Base-by-base conservation (phyloP, 1,140 invertebrate genomes). In the Aradophagus sp. region DNA sequence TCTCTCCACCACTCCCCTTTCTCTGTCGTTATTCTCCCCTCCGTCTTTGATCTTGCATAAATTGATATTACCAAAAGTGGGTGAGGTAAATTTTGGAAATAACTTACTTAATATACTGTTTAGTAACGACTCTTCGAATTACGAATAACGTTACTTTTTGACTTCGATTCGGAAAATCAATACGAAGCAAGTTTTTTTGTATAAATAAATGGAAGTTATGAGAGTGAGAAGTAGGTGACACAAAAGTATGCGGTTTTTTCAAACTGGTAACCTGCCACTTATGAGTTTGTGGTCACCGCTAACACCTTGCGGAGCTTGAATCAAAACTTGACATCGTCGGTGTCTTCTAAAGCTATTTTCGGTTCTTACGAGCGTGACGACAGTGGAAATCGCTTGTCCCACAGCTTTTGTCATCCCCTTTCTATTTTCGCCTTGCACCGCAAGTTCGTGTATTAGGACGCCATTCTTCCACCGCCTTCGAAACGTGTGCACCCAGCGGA, bases 271-370 rank as follows among this genome's bases (percentile, higher is more conserved):
- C 56, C 56, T 61, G 56, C 56, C 27, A 35, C 45, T 36, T 34
- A 61, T 42, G 56, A 74, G 73, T 61, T 74, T 68, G 59, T 66
- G 62, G 66, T 62, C 67, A 73, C 74, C 62, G 73, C 75, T 76
- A 76, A 79, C 79, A 81, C 79, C 79, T 81, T 81, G 73, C 77
- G 39, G 16, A 16, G 5, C 31, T 27, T 19, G 36, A 56, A 35
- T 44, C 42, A 39, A 56, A 45, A n/a, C 31, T 31, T 29, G 23
- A 38, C 23, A 26, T 15, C 55, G 56, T 11, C 50, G 34, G 35
- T 36, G 41, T 41, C 48, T 61, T 61, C 48, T 35, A 2, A 56
- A 39, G 42, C 56, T 58, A 50, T 62, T 45, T 42, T 56, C 29
- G 23, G 10, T 7, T 26, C 52, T 56, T 35, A 35, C 32, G 29